These are phyloP conservation scores for Odontophorus gujanensis DNA, from an alignment of 2,113 vertebrate genomes.

Conservation along the genomic window DNA sequence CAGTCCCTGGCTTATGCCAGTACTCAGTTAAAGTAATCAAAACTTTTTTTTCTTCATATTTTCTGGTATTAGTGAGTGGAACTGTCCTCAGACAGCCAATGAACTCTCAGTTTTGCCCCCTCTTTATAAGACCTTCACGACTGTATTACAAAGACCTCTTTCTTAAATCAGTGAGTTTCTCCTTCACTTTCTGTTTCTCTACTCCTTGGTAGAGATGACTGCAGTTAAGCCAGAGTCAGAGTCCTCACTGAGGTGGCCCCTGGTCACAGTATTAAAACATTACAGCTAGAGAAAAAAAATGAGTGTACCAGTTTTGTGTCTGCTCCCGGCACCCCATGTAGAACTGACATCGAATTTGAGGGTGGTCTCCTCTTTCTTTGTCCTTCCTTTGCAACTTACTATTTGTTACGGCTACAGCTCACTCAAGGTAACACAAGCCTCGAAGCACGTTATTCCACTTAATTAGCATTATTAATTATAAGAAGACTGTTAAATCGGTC, in stretches of 20 bases:
- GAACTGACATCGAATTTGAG: not conserved
- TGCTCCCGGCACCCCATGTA: not conserved
- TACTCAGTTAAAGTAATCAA: not conserved
- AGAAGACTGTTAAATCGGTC: not conserved
- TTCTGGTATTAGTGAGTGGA: not conserved
- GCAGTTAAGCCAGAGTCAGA: not conserved
- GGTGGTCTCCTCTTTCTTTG: not conserved
- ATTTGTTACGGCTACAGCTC: not conserved
- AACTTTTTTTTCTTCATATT: not conserved
- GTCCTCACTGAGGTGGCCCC: not conserved
- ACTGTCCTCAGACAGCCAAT: not conserved
- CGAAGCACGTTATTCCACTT: not conserved
- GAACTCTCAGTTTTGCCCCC: not conserved
- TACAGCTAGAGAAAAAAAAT: accelerated
- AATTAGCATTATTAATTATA: not conserved
- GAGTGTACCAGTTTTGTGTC: accelerated
- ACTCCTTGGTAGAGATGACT: not conserved
- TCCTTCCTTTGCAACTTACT: not conserved
- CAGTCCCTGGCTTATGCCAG: not conserved
- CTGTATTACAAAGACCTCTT: not conserved
- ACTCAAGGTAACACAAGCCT: not conserved
- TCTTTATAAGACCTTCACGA: not conserved
- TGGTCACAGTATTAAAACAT: not conserved
- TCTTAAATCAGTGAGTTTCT: not conserved
- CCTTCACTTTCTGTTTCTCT: not conserved